These are phyloP conservation scores for Acrobasis suavella DNA, from an alignment of 2,888 invertebrate genomes.

Conservation along the genomic window DNA sequence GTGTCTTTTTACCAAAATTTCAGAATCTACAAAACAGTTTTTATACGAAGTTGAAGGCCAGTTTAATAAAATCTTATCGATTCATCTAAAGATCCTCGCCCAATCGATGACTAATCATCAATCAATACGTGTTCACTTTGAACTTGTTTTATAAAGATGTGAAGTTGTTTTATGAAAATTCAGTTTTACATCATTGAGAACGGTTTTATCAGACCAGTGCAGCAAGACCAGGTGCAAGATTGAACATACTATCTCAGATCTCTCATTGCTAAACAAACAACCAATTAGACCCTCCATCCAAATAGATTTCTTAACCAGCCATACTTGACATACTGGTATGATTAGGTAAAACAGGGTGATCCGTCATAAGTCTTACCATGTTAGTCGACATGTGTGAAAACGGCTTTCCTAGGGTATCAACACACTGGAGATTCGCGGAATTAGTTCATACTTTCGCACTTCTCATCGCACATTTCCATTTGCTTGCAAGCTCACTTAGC, in stretches of 20 bases:
- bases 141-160: background rate
- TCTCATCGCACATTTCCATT: too few species aligned
- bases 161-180: background rate
- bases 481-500: too few species aligned
- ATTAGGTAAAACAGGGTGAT: background rate
- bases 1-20: too few species aligned
- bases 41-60: too few species aligned
- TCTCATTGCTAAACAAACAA: background rate
- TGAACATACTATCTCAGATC: background rate
- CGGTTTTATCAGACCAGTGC: background rate
- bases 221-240: background rate
- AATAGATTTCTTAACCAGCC: slow-evolving; percentile 1
- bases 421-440: too few species aligned
- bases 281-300: background rate
- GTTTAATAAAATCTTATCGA: too few species aligned
- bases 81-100: too few species aligned
- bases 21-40: too few species aligned
- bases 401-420: background rate
- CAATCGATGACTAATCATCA: too few species aligned
- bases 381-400: background rate
- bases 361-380: background rate
- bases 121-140: too few species aligned
- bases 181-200: background rate
- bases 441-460: too few species aligned
- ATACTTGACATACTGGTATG: background rate